Evolutionary conservation across 2,888 invertebrate genomes (phyloP).

Genomic region (Drosophila anomalata): DNA sequence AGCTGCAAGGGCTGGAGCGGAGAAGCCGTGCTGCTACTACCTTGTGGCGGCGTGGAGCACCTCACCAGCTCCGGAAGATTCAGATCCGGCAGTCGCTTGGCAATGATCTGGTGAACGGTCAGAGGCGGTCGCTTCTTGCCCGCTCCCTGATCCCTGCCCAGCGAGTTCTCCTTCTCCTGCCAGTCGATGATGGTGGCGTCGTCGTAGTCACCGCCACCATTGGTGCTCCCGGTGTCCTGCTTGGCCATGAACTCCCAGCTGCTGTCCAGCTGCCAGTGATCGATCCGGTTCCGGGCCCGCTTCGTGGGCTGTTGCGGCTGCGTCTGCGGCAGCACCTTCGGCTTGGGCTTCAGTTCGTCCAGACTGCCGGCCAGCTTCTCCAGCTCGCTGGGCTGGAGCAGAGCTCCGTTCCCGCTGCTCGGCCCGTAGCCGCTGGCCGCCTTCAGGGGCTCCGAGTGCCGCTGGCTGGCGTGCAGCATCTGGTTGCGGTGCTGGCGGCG

Average conservation of each 20-base stretch:
- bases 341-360: constrained; percentile 82
- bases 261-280: constrained; percentile 93
- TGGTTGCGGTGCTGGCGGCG: constrained; percentile 82
- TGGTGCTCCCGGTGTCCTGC: constrained; percentile 71
- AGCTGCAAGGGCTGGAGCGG: constrained; percentile 30
- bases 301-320: constrained; percentile 69
- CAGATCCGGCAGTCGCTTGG: constrained; percentile 85
- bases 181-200: constrained; percentile 73
- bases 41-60: constrained; percentile 85
- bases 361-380: constrained; percentile 84
- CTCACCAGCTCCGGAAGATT: constrained; percentile 88
- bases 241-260: constrained; percentile 95
- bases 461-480: constrained; percentile 84
- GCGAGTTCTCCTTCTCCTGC: constrained; percentile 80
- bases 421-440: constrained; percentile 67
- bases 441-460: constrained; percentile 87
- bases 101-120: constrained; percentile 91
- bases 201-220: constrained; percentile 81
- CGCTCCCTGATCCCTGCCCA: constrained; percentile 67
- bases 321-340: constrained; percentile 49
- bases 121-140: constrained; percentile 85
- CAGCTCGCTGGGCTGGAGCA: constrained; percentile 86
- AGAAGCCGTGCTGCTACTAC: not conserved
- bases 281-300: constrained; percentile 83
- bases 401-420: constrained; percentile 84